These are phyloP conservation scores for Apostichopus japonicus DNA, from an alignment of 35 echinoderm and acorn worm species.

Conservation along the genomic window DNA sequence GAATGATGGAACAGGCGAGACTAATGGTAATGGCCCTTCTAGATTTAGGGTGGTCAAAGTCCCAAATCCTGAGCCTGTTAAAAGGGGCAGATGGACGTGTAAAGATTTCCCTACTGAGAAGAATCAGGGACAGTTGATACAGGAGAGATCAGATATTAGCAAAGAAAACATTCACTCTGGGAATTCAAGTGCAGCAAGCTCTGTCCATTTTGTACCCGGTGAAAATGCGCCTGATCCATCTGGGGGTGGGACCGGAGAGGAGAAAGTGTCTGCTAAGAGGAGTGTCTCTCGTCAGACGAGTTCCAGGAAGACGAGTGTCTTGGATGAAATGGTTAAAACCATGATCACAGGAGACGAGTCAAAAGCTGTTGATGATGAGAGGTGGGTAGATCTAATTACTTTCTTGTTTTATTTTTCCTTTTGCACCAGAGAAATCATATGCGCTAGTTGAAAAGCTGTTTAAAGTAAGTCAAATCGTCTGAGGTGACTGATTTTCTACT, in stretches of 20 bases:
- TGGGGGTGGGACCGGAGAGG: not conserved
- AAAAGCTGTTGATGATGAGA: conserved; percentile 23
- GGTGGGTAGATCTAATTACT: not conserved
- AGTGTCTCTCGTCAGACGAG: not conserved
- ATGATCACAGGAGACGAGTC: conserved; percentile 39
- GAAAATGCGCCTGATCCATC: conserved; percentile 56
- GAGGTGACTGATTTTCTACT: too few relatives aligned
- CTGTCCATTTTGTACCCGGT: conserved; percentile 86
- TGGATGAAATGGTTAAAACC: conserved; percentile 11
- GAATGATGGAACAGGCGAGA: conserved; percentile 49
- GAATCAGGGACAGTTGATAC: conserved; percentile 54
- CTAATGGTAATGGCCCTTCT: conserved; percentile 94
- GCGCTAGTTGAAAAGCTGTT: too few relatives aligned
- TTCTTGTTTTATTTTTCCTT: not conserved
- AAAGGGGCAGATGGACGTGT: conserved; percentile 95
- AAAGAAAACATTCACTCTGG: conserved; percentile 86
- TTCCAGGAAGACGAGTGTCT: not conserved
- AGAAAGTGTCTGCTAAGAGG: conserved; percentile 10
- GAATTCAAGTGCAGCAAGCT: conserved; percentile 97
- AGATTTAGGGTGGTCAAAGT: conserved; percentile 98
- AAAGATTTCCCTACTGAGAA: conserved; percentile 86
- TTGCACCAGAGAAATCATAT: too few relatives aligned
- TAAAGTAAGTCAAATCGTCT: too few relatives aligned
- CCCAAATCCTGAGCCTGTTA: conserved; percentile 85
- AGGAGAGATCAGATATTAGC: conserved; percentile 58